Conservation (phyloP, 2,888 invertebrate species). For the Myathropa florea region DNA sequence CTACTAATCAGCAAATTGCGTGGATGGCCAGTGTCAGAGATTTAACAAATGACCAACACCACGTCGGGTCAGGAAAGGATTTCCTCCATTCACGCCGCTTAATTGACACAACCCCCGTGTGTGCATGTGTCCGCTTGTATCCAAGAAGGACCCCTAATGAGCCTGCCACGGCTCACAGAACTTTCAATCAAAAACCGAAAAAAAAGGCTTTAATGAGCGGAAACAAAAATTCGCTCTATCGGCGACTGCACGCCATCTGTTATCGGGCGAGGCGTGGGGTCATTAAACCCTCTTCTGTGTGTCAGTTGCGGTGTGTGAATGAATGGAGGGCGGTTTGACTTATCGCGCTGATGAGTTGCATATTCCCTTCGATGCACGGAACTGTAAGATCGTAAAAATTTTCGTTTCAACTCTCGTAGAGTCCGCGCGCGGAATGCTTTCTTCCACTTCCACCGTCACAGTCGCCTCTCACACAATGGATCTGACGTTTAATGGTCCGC, state of each 20-base stretch:
- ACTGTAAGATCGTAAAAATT: constrained; percentile 44
- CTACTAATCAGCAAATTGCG: constrained; percentile 70
- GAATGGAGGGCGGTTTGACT: background rate
- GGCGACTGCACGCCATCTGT: constrained; percentile 32
- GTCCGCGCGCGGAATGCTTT: background rate
- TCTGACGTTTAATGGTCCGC: constrained; percentile 30
- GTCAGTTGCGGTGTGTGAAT: background rate
- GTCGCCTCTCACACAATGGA: background rate
- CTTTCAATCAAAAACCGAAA: background rate
- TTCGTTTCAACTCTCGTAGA: background rate
- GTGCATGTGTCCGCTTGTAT: background rate
- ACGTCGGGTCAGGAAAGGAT: background rate
- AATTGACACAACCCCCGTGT: background rate
- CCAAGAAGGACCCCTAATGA: background rate
- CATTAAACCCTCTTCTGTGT: constrained; percentile 51
- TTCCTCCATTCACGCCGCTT: constrained; percentile 2
- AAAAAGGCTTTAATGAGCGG: background rate
- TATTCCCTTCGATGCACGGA: constrained; percentile 34
- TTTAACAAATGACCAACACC: constrained; percentile 51
- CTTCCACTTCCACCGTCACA: background rate
- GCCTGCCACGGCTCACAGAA: background rate
- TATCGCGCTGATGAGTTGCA: constrained; percentile 8
- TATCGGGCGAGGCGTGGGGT: constrained; percentile 34
- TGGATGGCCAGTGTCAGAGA: constrained; percentile 61
- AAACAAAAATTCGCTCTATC: background rate